Percentiles rank a stretch among this genome's conserved stretches.
Evolutionary conservation across 1,140 invertebrate species (phyloP).

Genomic region (Ectropis grisescens): DNA sequence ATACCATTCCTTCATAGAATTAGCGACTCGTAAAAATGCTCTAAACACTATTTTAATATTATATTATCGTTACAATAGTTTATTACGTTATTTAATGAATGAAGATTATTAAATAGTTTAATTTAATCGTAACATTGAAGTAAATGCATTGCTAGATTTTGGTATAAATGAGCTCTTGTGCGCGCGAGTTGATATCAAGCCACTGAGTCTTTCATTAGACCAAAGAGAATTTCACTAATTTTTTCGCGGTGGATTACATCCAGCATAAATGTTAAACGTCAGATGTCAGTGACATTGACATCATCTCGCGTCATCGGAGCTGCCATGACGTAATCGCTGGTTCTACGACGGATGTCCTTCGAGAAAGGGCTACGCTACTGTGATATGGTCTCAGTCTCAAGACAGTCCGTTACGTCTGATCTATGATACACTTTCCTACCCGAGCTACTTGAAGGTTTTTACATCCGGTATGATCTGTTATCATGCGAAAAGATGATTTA

Average conservation of each 20-base stretch:
- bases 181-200: too few species aligned
- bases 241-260: too few species aligned
- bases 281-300: too few species aligned
- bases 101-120: constrained; percentile 39
- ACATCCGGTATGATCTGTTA: too few species aligned
- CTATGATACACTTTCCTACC: constrained; percentile 62
- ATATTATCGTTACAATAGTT: constrained; percentile 39
- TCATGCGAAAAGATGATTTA: too few species aligned
- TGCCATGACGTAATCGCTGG: constrained; percentile 40
- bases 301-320: too few species aligned
- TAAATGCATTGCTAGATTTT: constrained; percentile 26
- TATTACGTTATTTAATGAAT: constrained; percentile 48
- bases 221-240: too few species aligned
- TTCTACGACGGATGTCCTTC: constrained; percentile 53
- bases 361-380: constrained; percentile 36
- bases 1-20: constrained; percentile 58
- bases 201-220: too few species aligned
- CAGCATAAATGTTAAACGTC: too few species aligned
- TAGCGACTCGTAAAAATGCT: constrained; percentile 58
- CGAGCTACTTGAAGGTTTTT: too few species aligned
- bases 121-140: constrained; percentile 28
- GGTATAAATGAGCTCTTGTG: constrained; percentile 19
- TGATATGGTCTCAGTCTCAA: constrained; percentile 68
- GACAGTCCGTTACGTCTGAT: constrained; percentile 58
- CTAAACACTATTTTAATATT: constrained; percentile 45